phyloP scores from a whole-genome alignment of 2,888 invertebrate species.

The Horisme vitalbata region DNA sequence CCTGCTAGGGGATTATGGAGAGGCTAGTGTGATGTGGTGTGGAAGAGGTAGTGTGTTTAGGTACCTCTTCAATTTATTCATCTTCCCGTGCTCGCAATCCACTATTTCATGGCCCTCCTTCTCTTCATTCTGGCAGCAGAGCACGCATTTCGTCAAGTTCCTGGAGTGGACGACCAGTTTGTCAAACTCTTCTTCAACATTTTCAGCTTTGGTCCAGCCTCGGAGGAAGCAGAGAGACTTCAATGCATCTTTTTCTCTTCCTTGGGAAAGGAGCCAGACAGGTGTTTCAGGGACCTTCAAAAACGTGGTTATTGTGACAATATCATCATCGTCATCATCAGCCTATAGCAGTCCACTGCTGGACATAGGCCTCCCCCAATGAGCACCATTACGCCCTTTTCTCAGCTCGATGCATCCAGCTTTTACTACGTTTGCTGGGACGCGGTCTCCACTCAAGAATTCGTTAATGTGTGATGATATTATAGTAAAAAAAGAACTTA shows the following conservation, averaged over 20 bases:
- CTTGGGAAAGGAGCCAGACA: conserved; percentile 78
- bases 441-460: too few species aligned
- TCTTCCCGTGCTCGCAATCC: conserved; percentile 57
- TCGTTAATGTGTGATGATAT: too few species aligned
- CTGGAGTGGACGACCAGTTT: conserved; percentile 65
- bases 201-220: conserved; percentile 76
- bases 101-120: conserved; percentile 20
- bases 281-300: conserved; percentile 82
- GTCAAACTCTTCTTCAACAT: conserved; percentile 73
- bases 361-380: too few species aligned
- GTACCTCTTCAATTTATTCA: conserved; percentile 62
- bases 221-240: conserved; percentile 79
- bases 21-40: too few species aligned
- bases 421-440: too few species aligned
- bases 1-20: too few species aligned
- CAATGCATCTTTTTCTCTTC: conserved; percentile 74
- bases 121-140: conserved; percentile 54
- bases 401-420: too few species aligned
- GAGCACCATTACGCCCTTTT: too few species aligned
- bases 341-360: too few species aligned
- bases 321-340: conserved; percentile 7
- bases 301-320: too few species aligned
- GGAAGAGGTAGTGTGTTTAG: not conserved
- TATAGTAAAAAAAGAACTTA: too few species aligned
- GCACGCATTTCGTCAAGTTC: conserved; percentile 57